Evolutionary conservation across 2,113 vertebrate genomes (phyloP), one percentile per base, ranked within the genome.

Genomic region (Regulus satrapa): DNA sequence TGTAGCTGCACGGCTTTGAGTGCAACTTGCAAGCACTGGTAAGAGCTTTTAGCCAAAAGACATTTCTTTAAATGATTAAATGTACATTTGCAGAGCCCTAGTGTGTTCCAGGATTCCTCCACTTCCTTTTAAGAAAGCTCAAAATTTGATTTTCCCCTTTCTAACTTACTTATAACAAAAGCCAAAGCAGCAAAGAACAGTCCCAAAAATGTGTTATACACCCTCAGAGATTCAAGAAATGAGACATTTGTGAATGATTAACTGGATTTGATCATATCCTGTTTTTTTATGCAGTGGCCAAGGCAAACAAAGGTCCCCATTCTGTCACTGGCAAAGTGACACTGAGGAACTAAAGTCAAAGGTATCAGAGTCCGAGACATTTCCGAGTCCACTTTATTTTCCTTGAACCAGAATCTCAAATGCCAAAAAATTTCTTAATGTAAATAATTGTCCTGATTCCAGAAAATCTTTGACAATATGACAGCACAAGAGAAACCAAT

Each of bases 171-270:
- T 92, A 73, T 20, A 97, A 97, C 79, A 88, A 95, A 97, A 97
- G 94, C 94, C 96, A 93, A 97, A 92, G 73, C 49, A 83, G 74
- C 54, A 78, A 73, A 94, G 14, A 95, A 52, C 95, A 73, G 85
- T 87, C 91, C 95, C 94, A 96, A 97, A 97, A 97, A 96, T 92
- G 79, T 62, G 73, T 79, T 95, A 92, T 59, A 85, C 92, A 69
- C 94, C 76, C 94, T 97, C 51, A 91, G 89, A 96, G 91, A 86
- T 63, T 94, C 68, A 92, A 97, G 91, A 88, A 92, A 93, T 36
- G 64, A 93, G 93, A 96, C 95, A 97, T 92, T 97, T 95, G 97
- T 96, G 94, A 96, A 85, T 90, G 91, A 97, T 97, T 96, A 94
- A 94, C 64, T 89, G 75, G 93, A 93, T 94, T 95, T 92, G 87